Evolutionary conservation across 1,140 invertebrate species (phyloP).

Genomic region (Varroa destructor): DNA sequence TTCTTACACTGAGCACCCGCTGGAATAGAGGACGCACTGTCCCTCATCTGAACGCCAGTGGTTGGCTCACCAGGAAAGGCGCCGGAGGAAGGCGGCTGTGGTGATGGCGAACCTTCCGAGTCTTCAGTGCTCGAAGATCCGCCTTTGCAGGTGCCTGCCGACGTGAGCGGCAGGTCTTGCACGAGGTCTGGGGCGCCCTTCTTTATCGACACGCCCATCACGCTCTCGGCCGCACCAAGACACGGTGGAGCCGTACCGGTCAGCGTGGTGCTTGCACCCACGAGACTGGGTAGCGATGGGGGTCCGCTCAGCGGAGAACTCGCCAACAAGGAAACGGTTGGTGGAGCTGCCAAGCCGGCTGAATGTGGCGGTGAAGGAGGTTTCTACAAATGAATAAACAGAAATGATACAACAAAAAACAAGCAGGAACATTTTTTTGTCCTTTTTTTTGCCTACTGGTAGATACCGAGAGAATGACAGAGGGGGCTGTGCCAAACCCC

Average conservation of each 20-base stretch:
- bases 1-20: not conserved
- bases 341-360: conserved; percentile 17
- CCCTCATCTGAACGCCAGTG: too few relatives aligned
- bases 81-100: conserved; percentile 1
- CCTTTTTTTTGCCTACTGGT: too few relatives aligned
- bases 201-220: conserved; percentile 22
- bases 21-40: not conserved
- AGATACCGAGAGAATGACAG: too few relatives aligned
- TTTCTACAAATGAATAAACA: not conserved
- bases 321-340: conserved; percentile 11
- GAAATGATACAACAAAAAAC: too few relatives aligned
- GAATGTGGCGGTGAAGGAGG: conserved; percentile 21
- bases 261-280: not conserved
- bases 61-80: not conserved
- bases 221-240: not conserved
- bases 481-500: too few relatives aligned
- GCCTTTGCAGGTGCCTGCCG: not conserved
- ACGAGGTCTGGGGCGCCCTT: conserved; percentile 15
- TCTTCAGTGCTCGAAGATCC: conserved; percentile 5
- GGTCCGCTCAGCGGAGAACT: conserved; percentile 25
- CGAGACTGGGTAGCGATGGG: conserved; percentile 18
- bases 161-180: conserved; percentile 4
- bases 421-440: too few relatives aligned
- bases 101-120: conserved; percentile 9
- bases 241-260: too few relatives aligned